Percentiles rank a stretch among this genome's conserved stretches.
Evolutionary conservation across 2,888 invertebrate species (phyloP).

Genomic region (Unio pictorum): DNA sequence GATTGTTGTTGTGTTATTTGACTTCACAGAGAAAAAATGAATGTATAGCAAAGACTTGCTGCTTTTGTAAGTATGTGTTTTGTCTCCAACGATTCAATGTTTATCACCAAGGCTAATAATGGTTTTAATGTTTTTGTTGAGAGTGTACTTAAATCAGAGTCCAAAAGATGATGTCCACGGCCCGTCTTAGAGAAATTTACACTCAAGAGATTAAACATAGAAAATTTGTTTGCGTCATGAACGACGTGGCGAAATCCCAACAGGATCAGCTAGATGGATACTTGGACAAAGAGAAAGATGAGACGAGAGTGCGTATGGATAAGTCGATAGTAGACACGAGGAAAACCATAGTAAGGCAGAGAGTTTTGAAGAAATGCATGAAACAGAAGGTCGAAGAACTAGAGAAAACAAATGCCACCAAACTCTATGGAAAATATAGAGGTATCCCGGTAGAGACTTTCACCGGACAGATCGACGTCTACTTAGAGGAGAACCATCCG

Average conservation of each 20-base stretch:
- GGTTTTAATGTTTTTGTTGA: too few relatives aligned
- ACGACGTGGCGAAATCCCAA: constrained; percentile 38
- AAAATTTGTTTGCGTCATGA: constrained; percentile 45
- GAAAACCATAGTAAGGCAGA: constrained; percentile 34
- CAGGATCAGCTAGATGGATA: constrained; percentile 28
- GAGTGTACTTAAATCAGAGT: too few relatives aligned
- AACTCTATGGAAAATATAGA: constrained; percentile 35
- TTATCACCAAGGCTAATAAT: too few relatives aligned
- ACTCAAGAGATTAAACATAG: constrained; percentile 37
- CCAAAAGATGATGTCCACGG: constrained; percentile 25
- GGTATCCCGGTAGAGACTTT: constrained; percentile 38
- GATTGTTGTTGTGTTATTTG: too few relatives aligned
- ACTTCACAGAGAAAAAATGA: too few relatives aligned
- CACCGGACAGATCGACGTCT: constrained; percentile 33
- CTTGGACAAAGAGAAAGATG: constrained; percentile 38
- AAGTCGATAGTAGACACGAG: constrained; percentile 35
- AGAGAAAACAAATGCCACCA: constrained; percentile 15
- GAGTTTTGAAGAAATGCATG: constrained; percentile 42
- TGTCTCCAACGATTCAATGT: too few relatives aligned
- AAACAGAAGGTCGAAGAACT: constrained; percentile 35
- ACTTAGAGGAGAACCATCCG: constrained; percentile 39
- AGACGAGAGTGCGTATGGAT: constrained; percentile 25
- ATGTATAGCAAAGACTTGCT: too few relatives aligned
- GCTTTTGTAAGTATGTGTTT: too few relatives aligned
- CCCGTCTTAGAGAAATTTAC: constrained; percentile 24